These are phyloP conservation scores for Petrocephalus zakoni DNA, from an alignment of 2,113 vertebrate species.

Conservation along the genomic window DNA sequence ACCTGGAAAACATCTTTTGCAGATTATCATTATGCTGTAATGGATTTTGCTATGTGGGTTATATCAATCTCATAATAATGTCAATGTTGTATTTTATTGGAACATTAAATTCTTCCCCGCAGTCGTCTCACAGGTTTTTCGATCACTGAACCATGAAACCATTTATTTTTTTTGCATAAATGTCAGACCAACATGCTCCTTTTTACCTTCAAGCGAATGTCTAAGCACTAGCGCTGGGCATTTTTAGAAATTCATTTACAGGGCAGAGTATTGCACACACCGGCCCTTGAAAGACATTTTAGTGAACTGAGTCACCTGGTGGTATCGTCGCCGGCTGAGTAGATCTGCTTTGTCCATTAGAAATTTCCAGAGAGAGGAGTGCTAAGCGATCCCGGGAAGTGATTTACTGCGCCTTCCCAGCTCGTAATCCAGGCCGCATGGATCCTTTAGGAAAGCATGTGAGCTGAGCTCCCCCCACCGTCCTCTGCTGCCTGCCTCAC, in stretches of 20 bases:
- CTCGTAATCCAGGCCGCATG: constrained; percentile 6
- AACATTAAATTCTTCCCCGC: not conserved
- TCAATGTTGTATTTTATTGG: constrained; percentile 20
- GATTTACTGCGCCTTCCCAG: constrained; percentile 11
- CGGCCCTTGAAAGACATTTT: not conserved
- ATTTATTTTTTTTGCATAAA: constrained; percentile 8
- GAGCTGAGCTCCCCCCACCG: not conserved
- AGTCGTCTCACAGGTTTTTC: constrained; percentile 15
- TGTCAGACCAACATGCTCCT: not conserved
- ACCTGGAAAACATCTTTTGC: not conserved
- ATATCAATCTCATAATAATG: constrained; percentile 5
- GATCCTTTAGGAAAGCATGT: constrained; percentile 30
- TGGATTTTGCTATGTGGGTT: constrained; percentile 10
- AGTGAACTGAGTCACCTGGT: not conserved
- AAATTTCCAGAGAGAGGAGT: not conserved
- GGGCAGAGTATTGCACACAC: not conserved
- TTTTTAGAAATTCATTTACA: not conserved
- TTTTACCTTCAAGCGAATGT: not conserved
- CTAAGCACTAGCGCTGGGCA: not conserved
- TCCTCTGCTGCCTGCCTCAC: not conserved
- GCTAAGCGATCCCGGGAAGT: not conserved
- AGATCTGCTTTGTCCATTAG: constrained; percentile 9
- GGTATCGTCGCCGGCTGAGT: not conserved
- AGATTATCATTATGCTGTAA: constrained; percentile 1
- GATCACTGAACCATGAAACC: constrained; percentile 12